These are phyloP conservation scores for Lasioglossum figueresi DNA, from an alignment of 2,888 invertebrate species.

Conservation along the genomic window DNA sequence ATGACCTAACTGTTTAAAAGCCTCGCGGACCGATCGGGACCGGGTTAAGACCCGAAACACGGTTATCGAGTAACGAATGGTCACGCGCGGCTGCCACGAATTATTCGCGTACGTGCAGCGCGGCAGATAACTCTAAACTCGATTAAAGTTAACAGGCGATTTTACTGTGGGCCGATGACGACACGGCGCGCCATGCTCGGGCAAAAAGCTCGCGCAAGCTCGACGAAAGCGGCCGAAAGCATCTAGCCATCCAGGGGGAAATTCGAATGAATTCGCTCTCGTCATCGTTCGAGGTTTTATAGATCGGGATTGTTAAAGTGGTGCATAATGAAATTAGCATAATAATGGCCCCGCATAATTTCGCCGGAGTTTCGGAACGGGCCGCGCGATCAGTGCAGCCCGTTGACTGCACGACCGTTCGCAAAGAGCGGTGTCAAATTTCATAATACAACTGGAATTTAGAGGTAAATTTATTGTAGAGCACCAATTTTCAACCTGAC, in stretches of 20 bases:
- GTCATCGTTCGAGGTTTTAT: conserved; percentile 8
- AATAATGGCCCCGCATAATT: conserved; percentile 17
- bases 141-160: conserved; percentile 62
- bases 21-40: conserved; percentile 36
- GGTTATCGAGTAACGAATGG: conserved; percentile 66
- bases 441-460: background rate
- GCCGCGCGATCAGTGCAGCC: background rate
- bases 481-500: background rate
- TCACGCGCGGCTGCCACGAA: conserved; percentile 43
- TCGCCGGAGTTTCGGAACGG: background rate
- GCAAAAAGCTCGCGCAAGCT: conserved; percentile 13
- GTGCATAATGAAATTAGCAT: conserved; percentile 12
- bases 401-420: background rate
- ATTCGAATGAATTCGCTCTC: conserved; percentile 6
- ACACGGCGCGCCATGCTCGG: background rate
- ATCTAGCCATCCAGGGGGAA: background rate
- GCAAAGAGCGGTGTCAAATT: background rate
- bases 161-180: conserved; percentile 15
- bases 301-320: conserved; percentile 7
- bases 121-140: conserved; percentile 62
- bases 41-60: conserved; percentile 60
- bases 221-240: background rate
- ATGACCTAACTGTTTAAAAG: conserved; percentile 20
- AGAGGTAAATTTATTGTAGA: background rate
- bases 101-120: conserved; percentile 58